Conservation (phyloP, 1,140 invertebrate genomes). For the Chrysomallon squamiferum region DNA sequence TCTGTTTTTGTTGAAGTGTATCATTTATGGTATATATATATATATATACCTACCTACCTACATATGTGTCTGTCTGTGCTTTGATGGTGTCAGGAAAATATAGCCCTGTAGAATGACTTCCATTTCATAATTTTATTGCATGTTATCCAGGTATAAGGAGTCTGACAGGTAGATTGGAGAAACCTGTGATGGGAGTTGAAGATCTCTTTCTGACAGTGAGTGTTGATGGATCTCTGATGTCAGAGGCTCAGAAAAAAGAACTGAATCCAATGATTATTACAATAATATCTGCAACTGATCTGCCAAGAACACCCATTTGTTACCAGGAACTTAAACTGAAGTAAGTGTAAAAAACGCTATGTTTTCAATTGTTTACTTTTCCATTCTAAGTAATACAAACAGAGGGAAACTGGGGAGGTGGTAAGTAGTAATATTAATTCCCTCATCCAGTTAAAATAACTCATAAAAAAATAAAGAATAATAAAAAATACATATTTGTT, state of each 20-base stretch:
- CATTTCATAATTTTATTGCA: no score
- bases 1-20: no score
- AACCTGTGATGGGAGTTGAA: constrained; percentile 47
- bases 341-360: constrained; percentile 42
- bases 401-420: no score
- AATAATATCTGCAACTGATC: constrained; percentile 49
- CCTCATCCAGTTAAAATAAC: no score
- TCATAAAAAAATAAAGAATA: no score
- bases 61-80: no score
- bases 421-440: no score
- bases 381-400: no score
- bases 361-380: no score
- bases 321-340: constrained; percentile 48
- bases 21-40: no score
- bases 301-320: constrained; percentile 53
- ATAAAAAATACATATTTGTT: no score
- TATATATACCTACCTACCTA: no score
- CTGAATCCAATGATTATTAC: constrained; percentile 61
- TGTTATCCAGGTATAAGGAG: constrained; percentile 42
- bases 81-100: neutral
- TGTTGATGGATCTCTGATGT: constrained; percentile 50
- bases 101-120: neutral
- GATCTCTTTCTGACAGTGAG: constrained; percentile 57
- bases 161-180: constrained; percentile 50
- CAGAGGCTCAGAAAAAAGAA: constrained; percentile 44